Evolutionary conservation across 2,113 vertebrate species (phyloP), one percentile per base, ranked within the genome.

Genomic region (Tyrannus savana): DNA sequence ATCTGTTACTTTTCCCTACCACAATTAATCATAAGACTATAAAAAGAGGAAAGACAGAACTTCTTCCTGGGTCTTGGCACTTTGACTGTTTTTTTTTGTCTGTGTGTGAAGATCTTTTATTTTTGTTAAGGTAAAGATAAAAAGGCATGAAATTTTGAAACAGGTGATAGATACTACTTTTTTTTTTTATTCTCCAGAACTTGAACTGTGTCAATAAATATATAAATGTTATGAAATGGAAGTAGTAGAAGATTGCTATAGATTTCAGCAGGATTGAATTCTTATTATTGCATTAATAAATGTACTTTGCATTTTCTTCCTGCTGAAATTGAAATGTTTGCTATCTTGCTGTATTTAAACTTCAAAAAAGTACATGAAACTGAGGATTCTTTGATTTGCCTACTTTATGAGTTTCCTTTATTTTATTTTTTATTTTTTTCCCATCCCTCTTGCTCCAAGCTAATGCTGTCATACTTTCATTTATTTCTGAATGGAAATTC

Each of bases 401-500:
- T 95, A 10, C 31, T 76, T 59, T 19, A 16, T 56, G 39, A 64
- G 9, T 85, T 90, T 39, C 49, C 49, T 37, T 25, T n/a, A 4
- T 25, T 76, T 41, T 47, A 12, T 30, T 73, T 75, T 74, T 53
- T 13, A 4, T 41, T 27, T 30, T 87, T 42, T 46, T 53, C 9
- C 25, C 1, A 0, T 35, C 41, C 24, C 5, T 2, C 10, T 31
- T 35, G 28, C 17, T 18, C 39, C 19, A 37, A 21, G 33, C 35
- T 47, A 24, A 27, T 53, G 33, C 30, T 69, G 22, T 67, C 31
- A 50, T 71, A 44, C 53, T 76, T 86, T 22, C 10, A 53, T 84
- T 89, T 89, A 50, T 89, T 87, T 74, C 41, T 66, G 74, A 77
- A 74, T 53, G 37, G 25, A 74, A 84, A 58, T 66, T 78, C 13